Evolutionary conservation across 2,888 invertebrate genomes (phyloP), one percentile per base, ranked within the genome.

Genomic region (Drosophila rellima): DNA sequence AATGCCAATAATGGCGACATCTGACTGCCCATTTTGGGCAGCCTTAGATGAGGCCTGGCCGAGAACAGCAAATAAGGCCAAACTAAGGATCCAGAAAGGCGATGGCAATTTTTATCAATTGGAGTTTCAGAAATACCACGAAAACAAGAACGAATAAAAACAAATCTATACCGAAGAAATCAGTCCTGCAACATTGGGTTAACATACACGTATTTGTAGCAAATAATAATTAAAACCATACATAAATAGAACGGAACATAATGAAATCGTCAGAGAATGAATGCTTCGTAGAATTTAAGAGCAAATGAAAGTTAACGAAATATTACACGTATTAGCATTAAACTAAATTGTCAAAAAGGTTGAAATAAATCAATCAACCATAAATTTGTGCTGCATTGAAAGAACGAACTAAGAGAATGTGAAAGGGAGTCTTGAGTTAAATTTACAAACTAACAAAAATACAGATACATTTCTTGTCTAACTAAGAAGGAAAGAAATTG

Each of bases 21-120:
- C 82, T 92, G 92, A 92, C 92, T 92, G 82, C 92, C 92, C 79
- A 92, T 92, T 63, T 81, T 92, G 77, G 88, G 90, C 81, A 90
- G 91, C 80, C 91, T 92, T 68, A 91, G 91, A 76, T 91, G 85
- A 90, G 90, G 90, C 88, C 79, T 91, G 83, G 87, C 66, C 61
- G 65, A n/a, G n/a, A n/a, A 62, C 65, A 52, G 31, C 37, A 51
- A 70, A 8, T 37, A 40, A 54, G 64, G 69, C 59, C 77, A 59
- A 70, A 50, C 60, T 80, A 68, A 73, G 65, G 78, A 63, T 74
- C 67, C 80, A 82, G 7, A 56, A 56, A 72, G 82, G 68, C 82
- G 44, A 59, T 59, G 62, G 55, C 71, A 77, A 82, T 62, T 64
- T 64, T 81, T 70, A 62, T 68, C 62, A 62, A 68, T 66, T 18